A percentile compares a stretch with the other conserved stretches of the same genome.
Conservation (phyloP, 2,888 invertebrate species). For the Cryptus viduatorius region DNA sequence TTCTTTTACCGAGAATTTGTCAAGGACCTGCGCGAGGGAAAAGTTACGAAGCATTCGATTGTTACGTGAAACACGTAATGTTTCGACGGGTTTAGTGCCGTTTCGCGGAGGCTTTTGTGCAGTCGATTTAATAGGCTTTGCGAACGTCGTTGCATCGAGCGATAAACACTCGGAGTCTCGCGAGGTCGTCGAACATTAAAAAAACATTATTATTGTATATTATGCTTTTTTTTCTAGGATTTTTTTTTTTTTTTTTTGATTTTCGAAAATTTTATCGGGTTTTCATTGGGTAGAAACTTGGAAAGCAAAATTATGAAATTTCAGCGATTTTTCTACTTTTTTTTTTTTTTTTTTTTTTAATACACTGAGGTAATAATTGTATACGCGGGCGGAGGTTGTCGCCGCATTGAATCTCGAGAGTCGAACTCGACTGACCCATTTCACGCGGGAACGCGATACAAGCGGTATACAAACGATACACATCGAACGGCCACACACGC, state of each 20-base stretch:
- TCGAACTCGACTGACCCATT: conserved; percentile 63
- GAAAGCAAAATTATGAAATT: not conserved
- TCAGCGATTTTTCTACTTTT: not conserved
- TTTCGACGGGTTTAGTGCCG: conserved; percentile 1
- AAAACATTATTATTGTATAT: conserved; percentile 9
- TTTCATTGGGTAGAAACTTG: not conserved
- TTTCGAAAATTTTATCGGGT: not conserved
- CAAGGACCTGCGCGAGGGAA: not conserved
- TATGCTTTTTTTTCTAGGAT: not conserved
- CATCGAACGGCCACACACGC: conserved; percentile 42
- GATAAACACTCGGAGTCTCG: conserved; percentile 38
- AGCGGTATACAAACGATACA: conserved; percentile 37
- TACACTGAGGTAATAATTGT: conserved; percentile 23
- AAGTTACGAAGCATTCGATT: conserved; percentile 18
- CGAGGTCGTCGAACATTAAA: conserved; percentile 42
- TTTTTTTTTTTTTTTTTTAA: not conserved
- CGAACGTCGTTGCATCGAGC: conserved; percentile 41
- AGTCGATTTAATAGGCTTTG: conserved; percentile 38
- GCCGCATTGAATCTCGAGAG: conserved; percentile 64
- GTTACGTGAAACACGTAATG: conserved; percentile 21
- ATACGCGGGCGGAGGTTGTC: conserved; percentile 23
- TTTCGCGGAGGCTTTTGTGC: conserved; percentile 14
- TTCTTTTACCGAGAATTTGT: not conserved
- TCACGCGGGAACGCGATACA: conserved; percentile 61
- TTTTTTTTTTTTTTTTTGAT: not conserved